Evolutionary conservation across 2,888 invertebrate genomes (phyloP).

Genomic region (Ethmia dodecea): DNA sequence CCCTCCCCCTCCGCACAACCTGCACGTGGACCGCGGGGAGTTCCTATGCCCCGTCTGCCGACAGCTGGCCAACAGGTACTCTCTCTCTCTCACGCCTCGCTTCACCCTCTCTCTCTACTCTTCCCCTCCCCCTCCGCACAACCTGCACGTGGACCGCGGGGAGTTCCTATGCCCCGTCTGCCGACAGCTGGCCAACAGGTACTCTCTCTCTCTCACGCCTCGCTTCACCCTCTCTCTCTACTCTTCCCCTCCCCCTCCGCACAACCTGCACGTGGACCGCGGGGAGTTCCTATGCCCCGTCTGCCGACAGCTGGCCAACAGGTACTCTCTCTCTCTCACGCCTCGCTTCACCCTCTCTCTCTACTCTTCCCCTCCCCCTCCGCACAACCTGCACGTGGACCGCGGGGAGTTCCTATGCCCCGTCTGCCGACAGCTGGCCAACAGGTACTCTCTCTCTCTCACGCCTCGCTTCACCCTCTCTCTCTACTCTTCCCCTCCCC

Average conservation of each 20-base stretch:
- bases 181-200: slow-evolving; percentile 81
- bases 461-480: no score
- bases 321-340: no score
- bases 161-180: slow-evolving; percentile 98
- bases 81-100: no score
- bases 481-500: no score
- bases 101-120: no score
- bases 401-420: slow-evolving; percentile 96
- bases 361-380: no score
- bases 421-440: slow-evolving; percentile 88
- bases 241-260: no score
- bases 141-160: slow-evolving; percentile 81
- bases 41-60: slow-evolving; percentile 97
- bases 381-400: slow-evolving; percentile 82
- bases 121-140: no score
- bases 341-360: no score
- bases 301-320: slow-evolving; percentile 86
- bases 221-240: no score
- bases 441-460: no score
- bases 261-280: slow-evolving; percentile 80
- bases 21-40: slow-evolving; percentile 85
- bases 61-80: slow-evolving; percentile 75
- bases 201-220: no score
- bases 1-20: slow-evolving; percentile 84
- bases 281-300: slow-evolving; percentile 97